Conservation (phyloP, 2,888 invertebrate genomes). For the Xestia c-nigrum region DNA sequence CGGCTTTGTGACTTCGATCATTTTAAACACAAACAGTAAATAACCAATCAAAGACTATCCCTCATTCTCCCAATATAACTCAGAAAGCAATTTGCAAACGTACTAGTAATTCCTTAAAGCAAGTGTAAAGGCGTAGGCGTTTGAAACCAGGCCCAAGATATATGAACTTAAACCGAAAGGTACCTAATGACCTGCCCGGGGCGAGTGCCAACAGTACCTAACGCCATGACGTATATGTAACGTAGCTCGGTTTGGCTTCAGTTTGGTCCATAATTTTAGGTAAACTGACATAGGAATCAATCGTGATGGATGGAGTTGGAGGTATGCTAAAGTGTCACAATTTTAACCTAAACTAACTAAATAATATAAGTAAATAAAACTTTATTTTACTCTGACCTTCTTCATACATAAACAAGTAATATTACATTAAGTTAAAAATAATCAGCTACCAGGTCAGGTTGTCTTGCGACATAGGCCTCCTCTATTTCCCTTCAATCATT, state of each 20-base stretch:
- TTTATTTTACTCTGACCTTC: no score
- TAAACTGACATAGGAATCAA: conserved; percentile 7
- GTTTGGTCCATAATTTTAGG: conserved; percentile 27
- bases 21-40: background rate
- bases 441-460: no score
- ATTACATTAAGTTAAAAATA: no score
- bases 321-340: background rate
- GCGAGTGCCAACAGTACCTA: conserved; percentile 41
- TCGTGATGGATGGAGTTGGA: conserved; percentile 2
- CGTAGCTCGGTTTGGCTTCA: conserved; percentile 26
- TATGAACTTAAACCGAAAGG: conserved; percentile 42
- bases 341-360: background rate
- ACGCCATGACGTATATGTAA: conserved; percentile 38
- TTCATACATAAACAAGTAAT: no score
- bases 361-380: background rate
- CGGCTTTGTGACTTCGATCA: background rate
- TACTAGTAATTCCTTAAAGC: conserved; percentile 12
- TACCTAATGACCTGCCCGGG: conserved; percentile 45
- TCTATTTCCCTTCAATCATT: no score
- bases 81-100: conserved; percentile 21
- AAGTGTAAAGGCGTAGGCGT: conserved; percentile 16
- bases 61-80: conserved; percentile 5
- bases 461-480: no score
- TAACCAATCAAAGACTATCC: background rate
- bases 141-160: conserved; percentile 35